Evolutionary conservation across 2,113 vertebrate genomes (phyloP).

Genomic region (Benitochromis conjunctus): DNA sequence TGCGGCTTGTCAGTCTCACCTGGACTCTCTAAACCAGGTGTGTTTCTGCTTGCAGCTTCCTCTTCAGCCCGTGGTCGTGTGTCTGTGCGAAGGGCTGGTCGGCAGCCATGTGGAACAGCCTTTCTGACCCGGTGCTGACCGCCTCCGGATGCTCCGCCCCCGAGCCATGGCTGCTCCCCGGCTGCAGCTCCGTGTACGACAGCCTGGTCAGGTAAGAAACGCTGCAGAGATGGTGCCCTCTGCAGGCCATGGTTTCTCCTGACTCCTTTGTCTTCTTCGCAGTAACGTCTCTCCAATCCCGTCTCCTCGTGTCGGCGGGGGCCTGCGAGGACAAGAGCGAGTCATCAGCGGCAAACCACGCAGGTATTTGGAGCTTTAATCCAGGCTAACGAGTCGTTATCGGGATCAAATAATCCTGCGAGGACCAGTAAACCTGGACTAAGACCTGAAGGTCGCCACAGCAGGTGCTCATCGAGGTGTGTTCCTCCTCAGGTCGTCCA

Average conservation of each 20-base stretch:
- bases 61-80: slow-evolving; percentile 40
- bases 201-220: slow-evolving; percentile 74
- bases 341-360: slow-evolving; percentile 46
- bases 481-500: slow-evolving; percentile 63
- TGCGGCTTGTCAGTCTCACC: not conserved
- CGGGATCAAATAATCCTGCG: not conserved
- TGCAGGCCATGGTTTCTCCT: not conserved
- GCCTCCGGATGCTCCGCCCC: slow-evolving; percentile 44
- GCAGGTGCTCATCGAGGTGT: not conserved
- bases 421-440: not conserved
- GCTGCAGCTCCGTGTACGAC: slow-evolving; percentile 76
- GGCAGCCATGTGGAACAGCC: slow-evolving; percentile 49
- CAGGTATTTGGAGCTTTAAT: slow-evolving; percentile 40
- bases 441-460: rapidly evolving
- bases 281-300: slow-evolving; percentile 56
- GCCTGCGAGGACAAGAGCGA: slow-evolving; percentile 41
- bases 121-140: slow-evolving; percentile 41
- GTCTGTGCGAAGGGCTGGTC: slow-evolving; percentile 57
- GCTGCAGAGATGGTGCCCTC: not conserved
- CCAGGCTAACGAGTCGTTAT: not conserved
- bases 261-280: not conserved
- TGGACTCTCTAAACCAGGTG: not conserved
- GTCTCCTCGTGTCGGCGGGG: slow-evolving; percentile 6
- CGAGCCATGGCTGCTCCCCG: slow-evolving; percentile 80
- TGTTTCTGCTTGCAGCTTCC: slow-evolving; percentile 5